Conservation (phyloP, 2,888 invertebrate genomes). For the Nipponacmea schrenckii region DNA sequence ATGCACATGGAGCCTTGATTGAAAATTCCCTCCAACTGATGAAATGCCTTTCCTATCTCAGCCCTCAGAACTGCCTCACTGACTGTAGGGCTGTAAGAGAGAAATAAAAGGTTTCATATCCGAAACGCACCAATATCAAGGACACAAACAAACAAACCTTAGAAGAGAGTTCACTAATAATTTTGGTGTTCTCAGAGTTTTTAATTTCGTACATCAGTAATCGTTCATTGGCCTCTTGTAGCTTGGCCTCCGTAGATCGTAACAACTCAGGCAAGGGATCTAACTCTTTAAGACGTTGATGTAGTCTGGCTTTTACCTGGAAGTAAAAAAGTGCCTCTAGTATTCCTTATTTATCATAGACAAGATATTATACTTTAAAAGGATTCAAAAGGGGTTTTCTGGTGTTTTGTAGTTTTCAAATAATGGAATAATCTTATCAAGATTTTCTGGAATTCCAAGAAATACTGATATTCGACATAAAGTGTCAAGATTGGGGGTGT, state of each 20-base stretch:
- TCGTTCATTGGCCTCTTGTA: slow-evolving; percentile 60
- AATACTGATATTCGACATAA: too few relatives aligned
- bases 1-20: background rate
- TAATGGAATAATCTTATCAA: too few relatives aligned
- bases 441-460: too few relatives aligned
- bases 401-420: too few relatives aligned
- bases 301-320: slow-evolving; percentile 59
- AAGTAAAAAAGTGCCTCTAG: background rate
- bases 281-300: slow-evolving; percentile 61
- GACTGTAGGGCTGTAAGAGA: background rate
- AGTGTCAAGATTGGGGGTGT: too few relatives aligned
- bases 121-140: too few relatives aligned
- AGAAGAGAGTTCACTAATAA: slow-evolving; percentile 59
- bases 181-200: slow-evolving; percentile 56
- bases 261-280: slow-evolving; percentile 66
- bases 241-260: slow-evolving; percentile 59
- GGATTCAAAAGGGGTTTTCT: too few relatives aligned
- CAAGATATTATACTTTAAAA: too few relatives aligned
- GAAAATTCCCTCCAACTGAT: too few relatives aligned
- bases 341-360: too few relatives aligned
- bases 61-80: too few relatives aligned
- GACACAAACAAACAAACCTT: slow-evolving; percentile 45
- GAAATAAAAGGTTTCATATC: background rate
- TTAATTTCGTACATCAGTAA: slow-evolving; percentile 53
- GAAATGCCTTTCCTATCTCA: too few relatives aligned